Base-by-base conservation (phyloP, 2,797 vertebrate species). In the Brachyrhaphis roseni region DNA sequence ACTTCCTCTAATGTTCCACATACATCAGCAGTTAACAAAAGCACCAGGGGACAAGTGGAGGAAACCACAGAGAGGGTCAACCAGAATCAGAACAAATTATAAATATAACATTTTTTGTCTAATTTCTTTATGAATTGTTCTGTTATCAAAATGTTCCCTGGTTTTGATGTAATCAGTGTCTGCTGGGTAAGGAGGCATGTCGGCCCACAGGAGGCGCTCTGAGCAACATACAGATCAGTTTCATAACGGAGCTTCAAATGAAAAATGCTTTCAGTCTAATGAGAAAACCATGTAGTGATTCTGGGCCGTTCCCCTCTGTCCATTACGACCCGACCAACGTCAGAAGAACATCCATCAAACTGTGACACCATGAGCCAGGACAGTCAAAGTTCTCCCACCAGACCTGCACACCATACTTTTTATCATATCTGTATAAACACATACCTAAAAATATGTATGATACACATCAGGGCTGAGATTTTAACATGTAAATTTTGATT, bases 21-120 rank as follows among this genome's bases (percentile, higher is more conserved):
- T 74, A 82, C 86, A 87, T 89, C 88, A 92, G 82, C 89, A 89
- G 66, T 84, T 90, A 84, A 73, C 75, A 75, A 83, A 83, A 59
- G 62, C 75, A 77, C 74, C 73, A 57, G 76, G 79, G 80, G 78
- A 84, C 39, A 71, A 39, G 84, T 43, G 68, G 66, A 84, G 53
- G 82, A 45, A 77, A 78, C 77, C 36, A 41, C 4, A 28, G 13
- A 62, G 34, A 41, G 43, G 79, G 18, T 13, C 28, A 75, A 64
- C 76, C 57, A 68, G 3, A n/a, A 51, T 1, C 3, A 10, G 47
- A 36, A 16, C 5, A 23, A 11, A n/a, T 26, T 41, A 13, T 16
- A 13, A 7, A 26, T 55, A 7, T n/a, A 18, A 18, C 34, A 31
- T 15, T 59, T 13, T 71, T 39, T 41, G 20, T 39, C 7, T 51